phyloP scores from a whole-genome alignment of 2,797 vertebrate genomes.

The Mormyrus proboscirostris region DNA sequence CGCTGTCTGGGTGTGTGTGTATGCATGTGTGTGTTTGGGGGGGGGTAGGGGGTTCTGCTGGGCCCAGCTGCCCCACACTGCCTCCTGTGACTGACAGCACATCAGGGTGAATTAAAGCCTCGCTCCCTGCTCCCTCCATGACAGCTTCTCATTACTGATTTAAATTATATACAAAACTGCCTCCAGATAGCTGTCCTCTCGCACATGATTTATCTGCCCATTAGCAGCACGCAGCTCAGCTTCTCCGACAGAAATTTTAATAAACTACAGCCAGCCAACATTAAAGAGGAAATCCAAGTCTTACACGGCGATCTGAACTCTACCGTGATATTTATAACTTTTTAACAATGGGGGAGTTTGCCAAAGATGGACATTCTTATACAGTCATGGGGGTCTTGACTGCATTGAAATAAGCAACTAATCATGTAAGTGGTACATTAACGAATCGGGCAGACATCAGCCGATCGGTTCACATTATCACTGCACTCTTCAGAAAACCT shows the following conservation, averaged over 20 bases:
- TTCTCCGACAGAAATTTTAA: not conserved
- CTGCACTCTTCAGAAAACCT: not conserved
- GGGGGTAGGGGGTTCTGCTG: not conserved
- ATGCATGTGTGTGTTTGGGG: not conserved
- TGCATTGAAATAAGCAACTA: slow-evolving; percentile 1
- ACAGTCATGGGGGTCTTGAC: not conserved
- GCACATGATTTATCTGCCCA: slow-evolving; percentile 7
- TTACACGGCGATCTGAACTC: not conserved
- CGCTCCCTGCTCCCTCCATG: not conserved
- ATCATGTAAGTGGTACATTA: not conserved
- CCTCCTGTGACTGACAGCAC: not conserved
- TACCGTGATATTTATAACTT: not conserved
- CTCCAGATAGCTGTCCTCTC: slow-evolving; percentile 10
- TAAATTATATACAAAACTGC: slow-evolving; percentile 5
- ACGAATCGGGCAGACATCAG: not conserved
- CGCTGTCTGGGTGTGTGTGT: not conserved
- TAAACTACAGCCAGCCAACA: not conserved
- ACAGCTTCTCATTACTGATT: slow-evolving; percentile 7
- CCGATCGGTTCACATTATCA: not conserved
- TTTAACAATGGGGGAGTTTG: not conserved
- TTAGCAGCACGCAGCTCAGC: not conserved
- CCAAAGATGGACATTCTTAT: not conserved
- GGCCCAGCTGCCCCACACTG: not conserved
- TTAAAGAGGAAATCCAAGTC: not conserved
- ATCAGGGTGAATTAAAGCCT: not conserved